These are phyloP conservation scores for Litocranius walleri DNA, from an alignment of 2,113 vertebrate species.

Conservation along the genomic window DNA sequence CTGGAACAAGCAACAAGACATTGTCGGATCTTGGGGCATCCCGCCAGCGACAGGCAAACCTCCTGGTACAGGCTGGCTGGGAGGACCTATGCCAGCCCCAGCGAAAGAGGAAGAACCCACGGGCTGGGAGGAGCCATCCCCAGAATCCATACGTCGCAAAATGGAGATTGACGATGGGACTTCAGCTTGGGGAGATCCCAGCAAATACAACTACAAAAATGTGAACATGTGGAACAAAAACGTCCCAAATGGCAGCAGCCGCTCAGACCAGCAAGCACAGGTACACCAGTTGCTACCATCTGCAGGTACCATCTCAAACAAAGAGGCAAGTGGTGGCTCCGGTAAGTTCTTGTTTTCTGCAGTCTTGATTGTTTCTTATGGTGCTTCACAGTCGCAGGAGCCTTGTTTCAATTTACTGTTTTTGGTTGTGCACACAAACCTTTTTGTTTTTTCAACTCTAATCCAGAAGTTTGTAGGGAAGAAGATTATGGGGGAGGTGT, in stretches of 20 bases:
- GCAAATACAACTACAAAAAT: conserved; percentile 87
- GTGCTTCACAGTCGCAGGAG: neutral
- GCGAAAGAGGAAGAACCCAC: conserved; percentile 89
- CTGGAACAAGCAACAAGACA: conserved; percentile 92
- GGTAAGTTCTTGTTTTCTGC: conserved; percentile 78
- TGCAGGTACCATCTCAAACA: conserved; percentile 80
- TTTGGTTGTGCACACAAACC: neutral
- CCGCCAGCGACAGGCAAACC: conserved; percentile 76
- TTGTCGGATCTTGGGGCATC: conserved; percentile 84
- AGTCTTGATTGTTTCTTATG: neutral
- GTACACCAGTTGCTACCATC: conserved; percentile 81
- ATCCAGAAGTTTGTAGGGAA: neutral
- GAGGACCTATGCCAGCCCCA: conserved; percentile 88
- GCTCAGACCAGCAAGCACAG: conserved; percentile 87
- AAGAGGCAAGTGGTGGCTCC: conserved; percentile 85
- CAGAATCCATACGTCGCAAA: conserved; percentile 93
- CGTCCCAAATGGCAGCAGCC: conserved; percentile 78
- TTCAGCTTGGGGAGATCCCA: conserved; percentile 96
- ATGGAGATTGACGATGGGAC: conserved; percentile 99
- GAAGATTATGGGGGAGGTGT: neutral
- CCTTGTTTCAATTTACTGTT: neutral
- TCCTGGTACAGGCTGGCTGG: conserved; percentile 87
- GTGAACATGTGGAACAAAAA: conserved; percentile 97
- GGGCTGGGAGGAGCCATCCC: conserved; percentile 98
- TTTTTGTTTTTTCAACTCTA: neutral